Conservation (phyloP, 2,888 invertebrate species). For the Lepidochrysops patricia region DNA sequence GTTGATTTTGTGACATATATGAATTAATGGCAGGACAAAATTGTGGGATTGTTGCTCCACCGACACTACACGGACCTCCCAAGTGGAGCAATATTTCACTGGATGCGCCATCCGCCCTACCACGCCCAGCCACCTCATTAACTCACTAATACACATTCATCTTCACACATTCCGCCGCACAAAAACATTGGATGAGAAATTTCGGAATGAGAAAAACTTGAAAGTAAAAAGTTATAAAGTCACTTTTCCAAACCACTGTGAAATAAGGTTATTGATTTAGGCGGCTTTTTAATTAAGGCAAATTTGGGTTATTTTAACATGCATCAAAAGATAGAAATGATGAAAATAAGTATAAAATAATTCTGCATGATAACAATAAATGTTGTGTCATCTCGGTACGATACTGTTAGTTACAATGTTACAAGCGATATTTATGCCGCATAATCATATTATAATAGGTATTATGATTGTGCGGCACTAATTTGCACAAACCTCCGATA, state of each 20-base stretch:
- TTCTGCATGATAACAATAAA: too few relatives aligned
- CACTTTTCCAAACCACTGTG: not conserved
- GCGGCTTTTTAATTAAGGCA: not conserved
- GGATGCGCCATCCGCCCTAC: constrained; percentile 45
- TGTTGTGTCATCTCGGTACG: too few relatives aligned
- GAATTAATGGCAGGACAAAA: constrained; percentile 68
- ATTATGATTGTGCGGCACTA: too few relatives aligned
- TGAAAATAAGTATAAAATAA: too few relatives aligned
- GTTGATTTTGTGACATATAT: constrained; percentile 49
- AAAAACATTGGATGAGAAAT: constrained; percentile 20
- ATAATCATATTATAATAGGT: too few relatives aligned
- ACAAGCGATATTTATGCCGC: too few relatives aligned
- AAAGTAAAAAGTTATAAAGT: not conserved
- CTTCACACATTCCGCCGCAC: constrained; percentile 35
- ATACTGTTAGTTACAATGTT: too few relatives aligned
- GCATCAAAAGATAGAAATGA: too few relatives aligned
- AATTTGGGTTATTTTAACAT: too few relatives aligned
- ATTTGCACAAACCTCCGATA: too few relatives aligned
- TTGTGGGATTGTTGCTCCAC: constrained; percentile 67
- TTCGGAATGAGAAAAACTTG: not conserved
- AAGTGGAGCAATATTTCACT: constrained; percentile 67
- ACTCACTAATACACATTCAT: constrained; percentile 62
- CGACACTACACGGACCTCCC: constrained; percentile 59
- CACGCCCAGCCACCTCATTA: constrained; percentile 62
- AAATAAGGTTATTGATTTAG: not conserved